phyloP scores from a whole-genome alignment of 2,113 vertebrate species.

The Guaruba guarouba region DNA sequence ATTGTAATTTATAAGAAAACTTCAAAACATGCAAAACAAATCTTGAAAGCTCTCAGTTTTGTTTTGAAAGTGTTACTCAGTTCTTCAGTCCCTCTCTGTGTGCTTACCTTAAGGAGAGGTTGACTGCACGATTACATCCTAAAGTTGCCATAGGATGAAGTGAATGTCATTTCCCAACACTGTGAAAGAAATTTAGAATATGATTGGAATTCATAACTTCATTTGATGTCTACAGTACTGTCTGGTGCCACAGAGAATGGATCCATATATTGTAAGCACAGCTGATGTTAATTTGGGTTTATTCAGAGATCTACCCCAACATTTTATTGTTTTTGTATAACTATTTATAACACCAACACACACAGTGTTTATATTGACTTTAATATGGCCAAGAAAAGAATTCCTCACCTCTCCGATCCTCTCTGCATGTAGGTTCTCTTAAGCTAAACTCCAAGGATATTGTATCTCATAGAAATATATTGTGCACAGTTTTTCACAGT shows the following conservation, averaged over 20 bases:
- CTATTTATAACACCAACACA: not conserved
- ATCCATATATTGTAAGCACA: not conserved
- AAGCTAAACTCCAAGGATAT: not conserved
- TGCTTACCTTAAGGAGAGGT: not conserved
- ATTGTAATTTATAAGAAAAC: not conserved
- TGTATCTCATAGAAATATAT: not conserved
- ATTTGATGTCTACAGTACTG: not conserved
- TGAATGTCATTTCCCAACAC: not conserved
- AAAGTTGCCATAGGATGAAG: not conserved
- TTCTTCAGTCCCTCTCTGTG: not conserved
- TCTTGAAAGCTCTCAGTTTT: not conserved
- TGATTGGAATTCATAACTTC: slow-evolving; percentile 23
- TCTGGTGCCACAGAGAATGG: not conserved
- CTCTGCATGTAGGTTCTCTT: not conserved
- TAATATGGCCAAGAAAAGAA: not conserved
- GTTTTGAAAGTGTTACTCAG: not conserved
- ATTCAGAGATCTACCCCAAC: not conserved
- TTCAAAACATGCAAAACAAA: not conserved
- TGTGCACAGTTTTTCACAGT: not conserved
- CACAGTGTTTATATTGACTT: not conserved
- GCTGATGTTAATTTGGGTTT: not conserved
- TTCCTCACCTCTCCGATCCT: not conserved
- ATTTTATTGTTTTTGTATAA: not conserved
- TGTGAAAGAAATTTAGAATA: not conserved
- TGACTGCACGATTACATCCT: not conserved